phyloP scores from a whole-genome alignment of 2,113 vertebrate species.

The Maccullochella peelii region DNA sequence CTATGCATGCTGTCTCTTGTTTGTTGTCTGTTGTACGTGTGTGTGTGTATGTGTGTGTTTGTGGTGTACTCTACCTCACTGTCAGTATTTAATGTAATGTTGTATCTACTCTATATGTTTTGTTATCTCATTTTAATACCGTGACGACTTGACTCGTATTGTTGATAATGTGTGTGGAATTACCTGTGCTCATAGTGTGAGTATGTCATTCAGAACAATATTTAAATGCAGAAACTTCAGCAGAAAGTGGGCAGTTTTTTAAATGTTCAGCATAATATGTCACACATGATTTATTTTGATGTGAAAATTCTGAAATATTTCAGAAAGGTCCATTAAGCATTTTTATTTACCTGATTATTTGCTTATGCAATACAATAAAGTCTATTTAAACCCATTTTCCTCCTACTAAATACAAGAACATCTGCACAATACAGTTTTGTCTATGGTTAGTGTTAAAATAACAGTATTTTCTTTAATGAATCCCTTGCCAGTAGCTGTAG shows the following conservation, averaged over 20 bases:
- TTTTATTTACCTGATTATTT: constrained; percentile 23
- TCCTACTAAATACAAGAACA: not conserved
- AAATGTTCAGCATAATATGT: not conserved
- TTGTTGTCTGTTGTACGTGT: constrained; percentile 52
- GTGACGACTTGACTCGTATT: constrained; percentile 55
- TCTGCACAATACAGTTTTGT: constrained; percentile 9
- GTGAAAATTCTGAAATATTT: not conserved
- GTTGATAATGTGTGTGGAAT: constrained; percentile 59
- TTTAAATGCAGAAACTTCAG: not conserved
- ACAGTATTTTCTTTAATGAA: constrained; percentile 12
- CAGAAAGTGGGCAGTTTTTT: constrained; percentile 10
- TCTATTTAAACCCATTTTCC: constrained; percentile 6
- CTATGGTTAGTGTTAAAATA: constrained; percentile 14
- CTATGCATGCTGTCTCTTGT: constrained; percentile 77
- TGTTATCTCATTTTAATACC: constrained; percentile 61
- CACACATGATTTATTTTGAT: not conserved
- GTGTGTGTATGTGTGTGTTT: constrained; percentile 33
- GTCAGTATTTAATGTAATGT: constrained; percentile 67
- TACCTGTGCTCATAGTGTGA: constrained; percentile 52
- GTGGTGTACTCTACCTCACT: constrained; percentile 34
- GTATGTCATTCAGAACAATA: constrained; percentile 27
- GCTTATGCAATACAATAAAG: constrained; percentile 4
- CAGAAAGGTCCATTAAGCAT: constrained; percentile 7
- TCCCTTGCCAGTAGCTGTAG: constrained; percentile 24
- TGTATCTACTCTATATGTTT: constrained; percentile 52